Evolutionary conservation across 1,140 invertebrate genomes (phyloP), one percentile per base, ranked within the genome.

Genomic region (Lethocerus indicus): DNA sequence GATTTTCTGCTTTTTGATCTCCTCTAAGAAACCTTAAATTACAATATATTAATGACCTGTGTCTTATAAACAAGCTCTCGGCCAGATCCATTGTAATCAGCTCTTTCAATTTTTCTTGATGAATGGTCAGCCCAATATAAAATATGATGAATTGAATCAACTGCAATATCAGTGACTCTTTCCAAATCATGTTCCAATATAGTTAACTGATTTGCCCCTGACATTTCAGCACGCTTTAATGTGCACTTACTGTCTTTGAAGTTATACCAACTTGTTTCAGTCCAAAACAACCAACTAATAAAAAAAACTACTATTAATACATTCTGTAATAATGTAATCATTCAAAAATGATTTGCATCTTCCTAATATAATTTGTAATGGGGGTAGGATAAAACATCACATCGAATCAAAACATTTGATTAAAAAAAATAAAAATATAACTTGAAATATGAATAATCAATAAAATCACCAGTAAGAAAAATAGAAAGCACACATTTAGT

Each of bases 41-140:
- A n/a, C 7, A 5, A 9, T 40, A 49, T 16, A 25, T 2, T 14
- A 2, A 27, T 52, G 50, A 59, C 56, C 26, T 52, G 49, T 27
- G 43, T 26, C 27, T 39, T 35, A 2, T 55, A 41, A 13, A 60
- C 36, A 3, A 49, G 21, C 3, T 49, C 49, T 21, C 49, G 40
- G 14, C 54, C 45, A 16, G 28, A 49, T 36, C 61, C 61, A 27
- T 58, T 49, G 39, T 58, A 61, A 25, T 54, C 37, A 39, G 52
- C 46, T 21, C 56, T 50, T 20, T 57, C 52, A 36, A 63, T 55
- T 7, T 47, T 36, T 18, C 41, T 47, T n/a, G 39, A 28, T n/a
- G 44, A 21, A n/a, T 41, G 42, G 42, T 61, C 57, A n/a, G 56
- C 43, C 54, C 56, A 61, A 45, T 61, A 63, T 5, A 61, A 21